Evolutionary conservation across 2,113 vertebrate species (phyloP), one percentile per base, ranked within the genome.

Genomic region (Puma concolor): DNA sequence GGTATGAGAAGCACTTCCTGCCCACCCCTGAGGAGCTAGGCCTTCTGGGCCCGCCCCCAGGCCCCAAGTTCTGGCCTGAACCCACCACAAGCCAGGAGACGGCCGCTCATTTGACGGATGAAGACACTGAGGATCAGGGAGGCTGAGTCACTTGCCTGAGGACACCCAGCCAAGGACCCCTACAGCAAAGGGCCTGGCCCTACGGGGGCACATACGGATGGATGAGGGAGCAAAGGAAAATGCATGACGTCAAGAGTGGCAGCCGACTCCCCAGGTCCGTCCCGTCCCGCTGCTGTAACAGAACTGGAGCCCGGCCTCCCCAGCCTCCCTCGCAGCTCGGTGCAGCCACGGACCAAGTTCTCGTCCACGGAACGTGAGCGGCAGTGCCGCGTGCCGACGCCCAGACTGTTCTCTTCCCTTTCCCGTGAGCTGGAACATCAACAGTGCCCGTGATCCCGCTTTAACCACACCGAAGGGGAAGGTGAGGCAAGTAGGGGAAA

Each of bases 1-100:
- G 98, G 0, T 98, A 98, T n/a, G 98, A 99, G 93, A 98, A 97
- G 23, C 98, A 98, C 66, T 98, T 98, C 76, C 92, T 99, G 91
- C 98, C 98, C 44, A 98, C 98, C 0, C 91, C n/a, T 0, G 98
- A 99, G 88, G 98, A 98, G 72, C 92, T 98, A 81, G 96, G 97
- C 38, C 95, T 98, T 14, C 82, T 97, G 94, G 57, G 36, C 3
- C 14, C 81, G 15, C 19, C 31, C 23, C 76, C 71, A 8, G 29
- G 13, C 16, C 33, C 14, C 54, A 81, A 19, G 66, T 10, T 36
- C 81, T 15, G 13, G 94, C 89, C 33, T 93, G 84, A 96, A 82
- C 44, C 21, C 2, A 48, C 33, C 57, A 48, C 86, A 19, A n/a
- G n/a, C 23, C n/a, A 10, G 41, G 44, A 44, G 36, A 66, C 2